phyloP scores from a whole-genome alignment of 2,113 vertebrate species.

The Pelusios castaneus region DNA sequence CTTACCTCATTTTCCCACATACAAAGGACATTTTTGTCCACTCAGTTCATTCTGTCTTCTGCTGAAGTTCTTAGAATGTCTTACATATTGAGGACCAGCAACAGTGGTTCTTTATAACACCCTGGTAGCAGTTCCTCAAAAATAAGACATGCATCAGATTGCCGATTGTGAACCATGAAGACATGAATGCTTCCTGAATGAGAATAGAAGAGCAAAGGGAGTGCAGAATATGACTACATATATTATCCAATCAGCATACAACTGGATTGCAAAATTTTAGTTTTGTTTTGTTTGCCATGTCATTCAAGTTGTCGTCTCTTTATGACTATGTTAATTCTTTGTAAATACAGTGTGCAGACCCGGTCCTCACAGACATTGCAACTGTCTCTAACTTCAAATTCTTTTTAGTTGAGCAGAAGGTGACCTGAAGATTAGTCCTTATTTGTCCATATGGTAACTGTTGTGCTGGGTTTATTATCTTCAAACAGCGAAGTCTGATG shows the following conservation, averaged over 20 bases:
- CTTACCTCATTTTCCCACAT: accelerated
- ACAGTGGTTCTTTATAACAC: background rate
- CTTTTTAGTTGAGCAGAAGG: conserved; percentile 52
- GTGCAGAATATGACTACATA: background rate
- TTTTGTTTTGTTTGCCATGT: conserved; percentile 33
- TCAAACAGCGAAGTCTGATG: conserved; percentile 73
- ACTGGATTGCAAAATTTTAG: background rate
- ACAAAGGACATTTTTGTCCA: background rate
- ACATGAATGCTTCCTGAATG: background rate
- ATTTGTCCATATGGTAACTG: conserved; percentile 82
- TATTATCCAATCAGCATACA: background rate
- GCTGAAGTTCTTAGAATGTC: background rate
- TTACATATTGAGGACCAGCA: background rate
- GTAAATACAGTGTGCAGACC: background rate
- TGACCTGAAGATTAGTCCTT: conserved; percentile 59
- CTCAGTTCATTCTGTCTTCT: too few relatives aligned
- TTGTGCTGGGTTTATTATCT: conserved; percentile 80
- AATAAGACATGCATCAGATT: background rate
- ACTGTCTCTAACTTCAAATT: conserved; percentile 21
- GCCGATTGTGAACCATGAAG: background rate
- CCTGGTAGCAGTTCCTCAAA: background rate
- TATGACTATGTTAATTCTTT: conserved; percentile 9
- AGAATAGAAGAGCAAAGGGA: background rate
- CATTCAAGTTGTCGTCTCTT: conserved; percentile 32
- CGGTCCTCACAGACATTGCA: conserved; percentile 45